Evolutionary conservation across 2,113 vertebrate species (phyloP), one percentile per base, ranked within the genome.

Genomic region (Microtus montanus): DNA sequence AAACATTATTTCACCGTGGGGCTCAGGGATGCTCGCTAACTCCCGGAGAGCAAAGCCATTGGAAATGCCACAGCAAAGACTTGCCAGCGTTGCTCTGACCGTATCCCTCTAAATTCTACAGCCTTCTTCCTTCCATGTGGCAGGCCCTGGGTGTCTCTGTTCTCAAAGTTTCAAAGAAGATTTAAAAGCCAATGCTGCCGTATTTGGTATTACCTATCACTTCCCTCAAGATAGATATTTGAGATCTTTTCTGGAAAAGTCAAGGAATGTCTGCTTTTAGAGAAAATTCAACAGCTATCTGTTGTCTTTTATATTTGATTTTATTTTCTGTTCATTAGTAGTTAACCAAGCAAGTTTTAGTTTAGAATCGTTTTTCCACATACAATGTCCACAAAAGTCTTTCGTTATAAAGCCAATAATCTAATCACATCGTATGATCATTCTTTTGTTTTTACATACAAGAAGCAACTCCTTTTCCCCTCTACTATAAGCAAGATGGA

Each of bases 261-360:
- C 83, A 93, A 71, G 35, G 33, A 12, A 12, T 49, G 26, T 63
- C 94, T 78, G 20, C 71, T 74, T 89, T 87, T 89, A 91, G 87
- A 86, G 74, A 8, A 61, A 94, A 70, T 63, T 83, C 10, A 94
- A 35, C 6, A 87, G n/a, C 49, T 22, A 91, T 35, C 30, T 24
- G 10, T 74, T 86, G 11, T 82, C 11, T 54, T 88, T 78, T 77
- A 80, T 54, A 61, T 38, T 83, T 63, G 64, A 15, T 38, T 95
- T 96, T 73, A 70, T 87, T 92, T 90, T 84, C 24, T 97, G 5
- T 93, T 94, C 47, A 49, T 78, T 93, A n/a, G 84, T 92, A 95
- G 41, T 22, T 82, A 91, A 88, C 24, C 44, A 74, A 78, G 12
- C 77, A 77, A 63, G 3, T 92, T 82, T 87, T 41, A 68, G 19